These are phyloP conservation scores for Acholoe squamosa DNA, from an alignment of 2,888 invertebrate genomes.

Conservation along the genomic window DNA sequence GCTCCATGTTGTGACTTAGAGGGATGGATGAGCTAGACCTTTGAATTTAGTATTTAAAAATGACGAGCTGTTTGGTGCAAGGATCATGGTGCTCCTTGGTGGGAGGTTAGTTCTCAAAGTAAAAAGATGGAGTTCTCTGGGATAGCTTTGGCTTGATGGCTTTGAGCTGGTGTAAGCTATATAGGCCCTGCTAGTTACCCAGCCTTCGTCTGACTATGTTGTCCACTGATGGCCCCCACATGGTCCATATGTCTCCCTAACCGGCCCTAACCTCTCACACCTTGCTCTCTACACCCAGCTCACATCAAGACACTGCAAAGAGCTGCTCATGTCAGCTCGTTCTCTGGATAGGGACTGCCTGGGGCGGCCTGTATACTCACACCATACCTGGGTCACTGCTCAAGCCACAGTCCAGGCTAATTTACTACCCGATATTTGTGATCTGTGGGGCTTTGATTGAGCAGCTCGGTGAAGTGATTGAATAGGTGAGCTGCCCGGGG, in stretches of 20 bases:
- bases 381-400: constrained; percentile 39
- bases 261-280: constrained; percentile 16
- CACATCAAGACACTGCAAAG: neutral
- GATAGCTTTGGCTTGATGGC: too few relatives aligned
- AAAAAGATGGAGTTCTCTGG: too few relatives aligned
- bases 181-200: too few relatives aligned
- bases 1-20: too few relatives aligned
- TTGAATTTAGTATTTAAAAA: too few relatives aligned
- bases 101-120: too few relatives aligned
- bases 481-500: neutral
- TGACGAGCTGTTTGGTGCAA: too few relatives aligned
- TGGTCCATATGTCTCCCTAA: constrained; percentile 27
- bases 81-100: too few relatives aligned
- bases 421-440: constrained; percentile 14
- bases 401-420: neutral
- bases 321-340: constrained; percentile 10
- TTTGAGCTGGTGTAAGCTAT: too few relatives aligned
- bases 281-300: neutral
- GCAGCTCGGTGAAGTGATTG: neutral
- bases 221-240: constrained; percentile 33
- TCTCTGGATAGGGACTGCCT: neutral
- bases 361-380: constrained; percentile 32
- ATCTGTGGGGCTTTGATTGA: neutral
- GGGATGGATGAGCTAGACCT: too few relatives aligned
- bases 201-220: neutral